Conservation (phyloP, 1,140 invertebrate genomes). For the Drusus annulatus region DNA sequence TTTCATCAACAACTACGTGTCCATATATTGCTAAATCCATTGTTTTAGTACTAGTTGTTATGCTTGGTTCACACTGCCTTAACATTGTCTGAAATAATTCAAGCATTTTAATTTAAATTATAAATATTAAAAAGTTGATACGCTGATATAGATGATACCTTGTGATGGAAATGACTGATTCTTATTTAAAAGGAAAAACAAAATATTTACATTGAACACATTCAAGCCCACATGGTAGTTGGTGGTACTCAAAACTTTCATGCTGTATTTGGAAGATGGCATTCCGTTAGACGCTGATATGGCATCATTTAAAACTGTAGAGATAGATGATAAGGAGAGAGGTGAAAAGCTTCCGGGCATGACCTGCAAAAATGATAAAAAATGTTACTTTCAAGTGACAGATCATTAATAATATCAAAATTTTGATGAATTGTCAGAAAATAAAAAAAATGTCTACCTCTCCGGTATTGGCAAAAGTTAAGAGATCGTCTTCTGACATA, state of each 20-base stretch:
- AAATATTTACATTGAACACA: slow-evolving; percentile 71
- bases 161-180: no score
- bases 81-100: slow-evolving; percentile 65
- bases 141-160: no score
- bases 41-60: slow-evolving; percentile 67
- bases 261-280: not conserved
- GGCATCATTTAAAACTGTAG: slow-evolving; percentile 62
- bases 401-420: not conserved
- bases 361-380: slow-evolving; percentile 38
- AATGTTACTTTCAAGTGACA: not conserved
- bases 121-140: not conserved
- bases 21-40: slow-evolving; percentile 76
- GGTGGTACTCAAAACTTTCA: slow-evolving; percentile 59
- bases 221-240: slow-evolving; percentile 68
- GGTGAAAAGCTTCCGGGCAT: slow-evolving; percentile 69
- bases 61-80: slow-evolving; percentile 62
- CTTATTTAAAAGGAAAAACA: slow-evolving; percentile 28
- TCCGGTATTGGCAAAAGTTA: slow-evolving; percentile 74
- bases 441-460: slow-evolving; percentile 74
- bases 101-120: no score
- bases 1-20: slow-evolving; percentile 71
- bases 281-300: slow-evolving; percentile 55
- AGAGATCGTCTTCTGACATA: slow-evolving; percentile 70
- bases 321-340: slow-evolving; percentile 64
- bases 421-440: not conserved